Conservation (phyloP, 2,888 invertebrate genomes). For the Noctua janthe region DNA sequence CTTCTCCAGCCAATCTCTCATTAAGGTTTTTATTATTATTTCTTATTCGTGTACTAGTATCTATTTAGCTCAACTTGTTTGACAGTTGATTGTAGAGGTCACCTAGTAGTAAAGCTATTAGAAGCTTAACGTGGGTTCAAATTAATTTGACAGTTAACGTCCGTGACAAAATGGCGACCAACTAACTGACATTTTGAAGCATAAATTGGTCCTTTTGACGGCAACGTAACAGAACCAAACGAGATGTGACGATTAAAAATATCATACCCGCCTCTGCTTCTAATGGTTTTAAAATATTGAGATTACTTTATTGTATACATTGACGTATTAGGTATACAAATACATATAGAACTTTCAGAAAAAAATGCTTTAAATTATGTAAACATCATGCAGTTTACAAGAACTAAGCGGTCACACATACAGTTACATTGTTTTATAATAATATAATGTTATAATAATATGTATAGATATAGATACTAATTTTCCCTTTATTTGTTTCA, state of each 20-base stretch:
- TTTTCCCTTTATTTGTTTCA: slow-evolving; percentile 57
- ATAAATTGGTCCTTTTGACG: slow-evolving; percentile 5
- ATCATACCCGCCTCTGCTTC: neutral
- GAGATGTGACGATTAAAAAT: neutral
- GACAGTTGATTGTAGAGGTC: slow-evolving; percentile 22
- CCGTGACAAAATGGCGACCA: slow-evolving; percentile 30
- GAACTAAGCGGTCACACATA: neutral
- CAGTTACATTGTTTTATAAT: neutral
- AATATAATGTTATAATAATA: neutral
- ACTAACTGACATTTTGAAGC: slow-evolving; percentile 32
- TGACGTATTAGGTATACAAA: neutral
- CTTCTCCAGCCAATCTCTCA: neutral
- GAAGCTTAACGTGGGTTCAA: slow-evolving; percentile 39
- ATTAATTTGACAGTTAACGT: slow-evolving; percentile 40
- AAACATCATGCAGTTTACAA: neutral
- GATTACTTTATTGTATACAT: neutral
- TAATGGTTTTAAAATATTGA: neutral
- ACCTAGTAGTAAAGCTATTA: slow-evolving; percentile 18
- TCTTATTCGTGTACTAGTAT: neutral
- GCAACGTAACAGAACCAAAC: neutral
- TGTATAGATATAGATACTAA: neutral
- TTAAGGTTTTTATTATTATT: neutral
- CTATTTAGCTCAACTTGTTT: slow-evolving; percentile 8
- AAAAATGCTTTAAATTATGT: neutral
- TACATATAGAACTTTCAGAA: neutral